These are phyloP conservation scores for Ptiloglossa arizonensis DNA, from an alignment of 1,140 invertebrate species.

Conservation along the genomic window DNA sequence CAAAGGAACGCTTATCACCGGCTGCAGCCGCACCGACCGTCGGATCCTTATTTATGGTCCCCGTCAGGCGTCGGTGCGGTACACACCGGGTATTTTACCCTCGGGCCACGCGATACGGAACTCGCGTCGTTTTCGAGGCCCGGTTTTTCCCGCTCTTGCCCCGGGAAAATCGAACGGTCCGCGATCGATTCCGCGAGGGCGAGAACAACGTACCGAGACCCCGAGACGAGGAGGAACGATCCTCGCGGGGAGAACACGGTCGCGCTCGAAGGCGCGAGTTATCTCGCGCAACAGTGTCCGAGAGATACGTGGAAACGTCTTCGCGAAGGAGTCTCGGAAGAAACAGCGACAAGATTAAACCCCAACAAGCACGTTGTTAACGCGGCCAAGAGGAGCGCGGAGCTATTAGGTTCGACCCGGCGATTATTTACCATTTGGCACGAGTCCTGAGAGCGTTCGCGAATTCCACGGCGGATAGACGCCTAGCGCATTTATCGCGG, in stretches of 20 bases:
- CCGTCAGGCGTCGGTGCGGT: constrained; percentile 72
- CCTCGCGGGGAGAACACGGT: not conserved
- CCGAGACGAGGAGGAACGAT: not conserved
- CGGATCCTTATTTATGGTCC: constrained; percentile 81
- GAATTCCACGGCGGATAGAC: not conserved
- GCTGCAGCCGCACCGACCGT: constrained; percentile 77
- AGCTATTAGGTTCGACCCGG: constrained; percentile 14
- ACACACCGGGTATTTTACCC: constrained; percentile 74
- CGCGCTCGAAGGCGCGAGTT: no score
- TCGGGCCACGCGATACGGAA: constrained; percentile 58
- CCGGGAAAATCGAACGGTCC: constrained; percentile 60
- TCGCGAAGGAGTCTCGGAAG: not conserved
- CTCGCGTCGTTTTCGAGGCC: constrained; percentile 73
- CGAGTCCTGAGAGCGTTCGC: constrained; percentile 7
- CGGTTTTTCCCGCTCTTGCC: constrained; percentile 20
- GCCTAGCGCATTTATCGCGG: constrained; percentile 40
- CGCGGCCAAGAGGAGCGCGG: not conserved
- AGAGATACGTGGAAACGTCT: no score
- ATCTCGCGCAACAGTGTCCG: not conserved
- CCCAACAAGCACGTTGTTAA: not conserved
- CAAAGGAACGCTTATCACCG: constrained; percentile 78
- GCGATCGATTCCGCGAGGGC: not conserved
- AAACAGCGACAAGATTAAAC: not conserved
- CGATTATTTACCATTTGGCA: constrained; percentile 48
- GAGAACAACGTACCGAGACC: not conserved